A percentile compares a stretch with the other conserved stretches of the same genome.
Evolutionary conservation across 2,888 invertebrate genomes (phyloP).

Genomic region (Athalia cordata): DNA sequence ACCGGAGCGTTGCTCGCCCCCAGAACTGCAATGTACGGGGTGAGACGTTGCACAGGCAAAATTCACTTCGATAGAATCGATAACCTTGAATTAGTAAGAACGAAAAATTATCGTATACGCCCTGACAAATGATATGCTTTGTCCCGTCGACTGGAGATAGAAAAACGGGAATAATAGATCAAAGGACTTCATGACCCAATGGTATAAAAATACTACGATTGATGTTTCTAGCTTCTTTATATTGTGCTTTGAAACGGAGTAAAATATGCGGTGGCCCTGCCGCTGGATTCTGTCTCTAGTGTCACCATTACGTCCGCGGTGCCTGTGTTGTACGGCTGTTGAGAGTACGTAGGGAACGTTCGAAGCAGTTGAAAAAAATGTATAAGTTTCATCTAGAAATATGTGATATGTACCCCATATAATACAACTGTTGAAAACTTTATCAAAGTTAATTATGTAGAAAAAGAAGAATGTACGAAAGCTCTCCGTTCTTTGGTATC

Average conservation of each 20-base stretch:
- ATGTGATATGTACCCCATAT: no score
- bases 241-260: background rate
- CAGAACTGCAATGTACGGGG: background rate
- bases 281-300: constrained; percentile 5
- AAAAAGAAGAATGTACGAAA: no score
- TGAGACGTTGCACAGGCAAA: constrained; percentile 12
- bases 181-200: constrained; percentile 10
- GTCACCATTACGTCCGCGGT: constrained; percentile 22
- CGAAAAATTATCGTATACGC: background rate
- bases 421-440: no score
- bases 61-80: no score
- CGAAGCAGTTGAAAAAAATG: no score
- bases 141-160: background rate
- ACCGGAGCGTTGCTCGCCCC: constrained; percentile 36
- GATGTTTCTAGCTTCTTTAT: background rate
- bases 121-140: background rate
- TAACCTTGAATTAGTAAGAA: no score
- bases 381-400: no score
- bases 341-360: no score
- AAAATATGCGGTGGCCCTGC: background rate
- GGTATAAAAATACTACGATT: constrained; percentile 18
- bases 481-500: no score
- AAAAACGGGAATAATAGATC: background rate
- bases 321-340: background rate
- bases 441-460: no score